Base-by-base conservation (phyloP, 1,140 invertebrate genomes). In the Hetaerina americana region DNA sequence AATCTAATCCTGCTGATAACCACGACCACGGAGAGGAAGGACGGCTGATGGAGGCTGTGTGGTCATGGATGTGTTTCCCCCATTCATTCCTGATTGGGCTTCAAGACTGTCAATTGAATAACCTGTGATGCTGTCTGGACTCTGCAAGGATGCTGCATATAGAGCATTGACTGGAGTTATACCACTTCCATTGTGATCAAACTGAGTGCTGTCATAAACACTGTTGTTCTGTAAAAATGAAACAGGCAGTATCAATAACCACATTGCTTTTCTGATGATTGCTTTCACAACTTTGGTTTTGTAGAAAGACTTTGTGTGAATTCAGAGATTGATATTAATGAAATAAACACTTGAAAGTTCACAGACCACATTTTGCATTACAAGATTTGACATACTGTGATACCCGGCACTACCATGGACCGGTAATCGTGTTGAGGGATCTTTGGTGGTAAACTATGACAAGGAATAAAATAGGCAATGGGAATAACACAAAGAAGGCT, bases 191-290 rank as follows among this genome's bases (percentile, higher is more conserved):
- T 84, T 86, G 78, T 87, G 86, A 74, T 84, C 81, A 80, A 92
- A 90, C 73, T 91, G 86, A 69, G 90, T 92, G 77, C 89, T 91
- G 80, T 92, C 90, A 79, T 91, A 92, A 71, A 90, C 87, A 77
- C 86, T 89, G 82, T 88, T 88, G 76, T 87, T 89, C 88, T 90
- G 84, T 75, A 84, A 84, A 79, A 82, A 82, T 79, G 81, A 78
- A 75, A 76, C 78, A 78, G 80, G 77, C 74, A 74, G 76, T 78
- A 76, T 77, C 75, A 76, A 76, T 75, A 74, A n/a, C n/a, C n/a
- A n/a, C n/a, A n/a, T n/a, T n/a, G n/a, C n/a, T n/a, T n/a, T n/a
- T n/a, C n/a, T n/a, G n/a, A n/a, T n/a, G n/a, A n/a, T n/a, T n/a
- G n/a, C n/a, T n/a, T n/a, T n/a, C n/a, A n/a, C n/a, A n/a, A n/a